phyloP scores from a whole-genome alignment of 2,888 invertebrate genomes.

The Mesopsocus fuscifrons region DNA sequence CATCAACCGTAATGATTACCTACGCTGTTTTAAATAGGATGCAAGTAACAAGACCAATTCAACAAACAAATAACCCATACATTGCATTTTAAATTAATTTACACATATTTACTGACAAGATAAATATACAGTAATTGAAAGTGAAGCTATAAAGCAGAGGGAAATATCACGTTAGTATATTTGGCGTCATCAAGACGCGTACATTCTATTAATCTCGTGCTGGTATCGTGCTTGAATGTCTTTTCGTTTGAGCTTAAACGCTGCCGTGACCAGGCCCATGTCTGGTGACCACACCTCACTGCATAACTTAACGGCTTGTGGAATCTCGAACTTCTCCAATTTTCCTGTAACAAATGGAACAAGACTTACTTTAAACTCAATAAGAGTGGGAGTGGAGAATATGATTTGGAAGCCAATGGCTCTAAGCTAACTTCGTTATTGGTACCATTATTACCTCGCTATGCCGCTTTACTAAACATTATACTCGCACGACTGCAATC shows the following conservation, averaged over 20 bases:
- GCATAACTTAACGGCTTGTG: slow-evolving; percentile 71
- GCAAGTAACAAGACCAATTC: too few species aligned
- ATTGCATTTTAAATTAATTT: too few species aligned
- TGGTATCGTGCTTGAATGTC: slow-evolving; percentile 88
- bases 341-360: slow-evolving; percentile 53
- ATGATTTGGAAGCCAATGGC: background rate
- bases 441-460: background rate
- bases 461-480: background rate
- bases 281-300: slow-evolving; percentile 95
- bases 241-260: slow-evolving; percentile 93
- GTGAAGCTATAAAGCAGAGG: too few species aligned
- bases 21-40: too few species aligned
- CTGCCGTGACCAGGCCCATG: slow-evolving; percentile 92
- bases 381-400: too few species aligned
- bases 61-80: too few species aligned
- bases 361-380: slow-evolving; percentile 10
- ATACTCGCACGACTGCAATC: too few species aligned
- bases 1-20: too few species aligned
- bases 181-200: slow-evolving; percentile 59
- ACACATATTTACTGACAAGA: too few species aligned
- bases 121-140: too few species aligned
- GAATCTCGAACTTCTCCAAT: slow-evolving; percentile 81
- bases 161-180: too few species aligned
- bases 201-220: slow-evolving; percentile 84
- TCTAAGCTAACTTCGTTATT: background rate